Base-by-base conservation (phyloP, 2,113 vertebrate species). In the Psittacula cyanocephala region DNA sequence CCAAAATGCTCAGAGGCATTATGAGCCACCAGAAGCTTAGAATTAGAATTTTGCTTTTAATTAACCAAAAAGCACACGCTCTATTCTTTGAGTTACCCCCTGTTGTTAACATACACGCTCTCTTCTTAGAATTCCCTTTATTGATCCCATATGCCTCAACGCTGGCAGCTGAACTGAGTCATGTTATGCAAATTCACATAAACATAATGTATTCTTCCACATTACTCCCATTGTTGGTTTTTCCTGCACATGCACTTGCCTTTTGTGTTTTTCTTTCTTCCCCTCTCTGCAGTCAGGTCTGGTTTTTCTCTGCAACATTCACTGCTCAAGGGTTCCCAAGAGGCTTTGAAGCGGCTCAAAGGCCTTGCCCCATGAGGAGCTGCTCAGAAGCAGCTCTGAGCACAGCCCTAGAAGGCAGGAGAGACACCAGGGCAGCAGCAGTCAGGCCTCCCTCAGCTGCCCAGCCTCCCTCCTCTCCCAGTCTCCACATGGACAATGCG, bases 11-110 rank as follows among this genome's bases (percentile, higher is more conserved):
- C 47, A 27, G 20, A n/a, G 75, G 33, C n/a, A 82, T 41, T 75
- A 47, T 18, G 22, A 84, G 41, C 29, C 33, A 87, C 11, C 25
- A 93, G 63, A 79, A 88, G 1, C 13, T 88, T 80, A 81, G 46
- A 88, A 78, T 65, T 57, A 82, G 17, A 41, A 20, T 59, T 67
- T 89, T 84, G 62, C 22, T 94, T 89, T 88, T 59, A 69, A 89
- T 89, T 93, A 93, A 60, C 22, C 14, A 49, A 64, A 55, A 63
- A 82, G 24, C 55, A 82, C 25, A 77, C 6, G 24, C n/a, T 89
- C 5, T 1, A 28, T 85, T 91, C 77, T 82, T 82, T 9, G 37
- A 87, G 55, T 93, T 90, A 83, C 28, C 17, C 59, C 31, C 24
- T n/a, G 18, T 43, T 93, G 50, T 74, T 91, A 69, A 86, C 59